Evolutionary conservation across 2,113 vertebrate species (phyloP).

Genomic region (Stictonetta naevosa): DNA sequence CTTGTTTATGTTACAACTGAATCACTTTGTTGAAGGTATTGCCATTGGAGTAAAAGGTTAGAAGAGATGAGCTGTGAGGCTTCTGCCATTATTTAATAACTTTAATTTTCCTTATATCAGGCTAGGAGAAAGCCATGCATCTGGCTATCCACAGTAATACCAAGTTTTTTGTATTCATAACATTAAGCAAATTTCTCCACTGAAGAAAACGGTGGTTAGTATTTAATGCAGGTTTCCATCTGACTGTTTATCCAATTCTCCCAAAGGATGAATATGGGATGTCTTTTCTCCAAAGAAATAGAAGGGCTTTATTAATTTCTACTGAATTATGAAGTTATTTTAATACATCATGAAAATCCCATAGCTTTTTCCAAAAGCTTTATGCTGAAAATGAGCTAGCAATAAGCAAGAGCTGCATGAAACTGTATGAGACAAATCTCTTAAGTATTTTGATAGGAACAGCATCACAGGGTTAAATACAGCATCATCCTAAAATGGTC

Average conservation of each 20-base stretch:
- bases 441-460: neutral
- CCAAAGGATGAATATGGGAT: neutral
- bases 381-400: neutral
- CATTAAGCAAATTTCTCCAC: neutral
- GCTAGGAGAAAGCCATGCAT: neutral
- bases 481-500: slow-evolving; percentile 8
- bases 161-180: neutral
- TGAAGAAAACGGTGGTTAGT: neutral
- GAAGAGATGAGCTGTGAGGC: neutral
- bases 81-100: neutral
- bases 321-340: neutral
- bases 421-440: neutral
- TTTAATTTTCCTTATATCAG: neutral
- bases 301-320: slow-evolving; percentile 18
- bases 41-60: neutral
- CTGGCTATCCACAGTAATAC: neutral
- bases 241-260: neutral
- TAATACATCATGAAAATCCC: neutral
- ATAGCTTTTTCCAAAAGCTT: neutral
- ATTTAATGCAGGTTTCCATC: neutral
- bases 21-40: neutral
- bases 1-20: fast-evolving
- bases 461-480: neutral
- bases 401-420: neutral
- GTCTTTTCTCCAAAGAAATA: neutral